Evolutionary conservation across 1,140 invertebrate genomes (phyloP).

Genomic region (Drosophila elegans): DNA sequence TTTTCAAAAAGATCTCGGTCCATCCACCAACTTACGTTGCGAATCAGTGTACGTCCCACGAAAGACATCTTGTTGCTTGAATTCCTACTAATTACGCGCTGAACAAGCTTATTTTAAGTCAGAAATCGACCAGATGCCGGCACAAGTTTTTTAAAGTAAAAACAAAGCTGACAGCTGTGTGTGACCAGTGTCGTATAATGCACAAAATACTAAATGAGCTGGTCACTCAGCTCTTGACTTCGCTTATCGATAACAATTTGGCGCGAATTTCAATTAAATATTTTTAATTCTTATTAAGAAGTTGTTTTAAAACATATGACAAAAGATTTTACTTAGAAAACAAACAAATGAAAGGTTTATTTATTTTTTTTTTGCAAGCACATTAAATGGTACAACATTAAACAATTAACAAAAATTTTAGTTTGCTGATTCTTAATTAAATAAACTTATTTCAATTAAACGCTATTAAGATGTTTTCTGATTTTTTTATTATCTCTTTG

Average conservation of each 20-base stretch:
- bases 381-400: too few species aligned
- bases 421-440: too few species aligned
- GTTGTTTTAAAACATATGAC: too few species aligned
- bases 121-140: slow-evolving; percentile 1
- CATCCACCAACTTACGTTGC: slow-evolving; percentile 63
- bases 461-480: too few species aligned
- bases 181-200: background rate
- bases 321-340: too few species aligned
- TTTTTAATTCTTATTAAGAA: background rate
- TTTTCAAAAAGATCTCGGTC: slow-evolving; percentile 24
- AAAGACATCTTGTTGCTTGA: slow-evolving; percentile 64
- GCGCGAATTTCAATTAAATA: background rate
- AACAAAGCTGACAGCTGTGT: slow-evolving; percentile 18
- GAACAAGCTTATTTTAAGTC: slow-evolving; percentile 7
- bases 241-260: background rate
- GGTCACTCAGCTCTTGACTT: background rate
- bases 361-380: too few species aligned
- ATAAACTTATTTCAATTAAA: too few species aligned
- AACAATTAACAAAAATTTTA: too few species aligned
- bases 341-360: too few species aligned
- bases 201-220: background rate
- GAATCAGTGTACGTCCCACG: slow-evolving; percentile 65
- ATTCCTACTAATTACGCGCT: slow-evolving; percentile 5
- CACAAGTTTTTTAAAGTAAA: slow-evolving; percentile 14
- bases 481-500: too few species aligned